Conservation (phyloP, 2,888 invertebrate species). For the Julus scanicus region DNA sequence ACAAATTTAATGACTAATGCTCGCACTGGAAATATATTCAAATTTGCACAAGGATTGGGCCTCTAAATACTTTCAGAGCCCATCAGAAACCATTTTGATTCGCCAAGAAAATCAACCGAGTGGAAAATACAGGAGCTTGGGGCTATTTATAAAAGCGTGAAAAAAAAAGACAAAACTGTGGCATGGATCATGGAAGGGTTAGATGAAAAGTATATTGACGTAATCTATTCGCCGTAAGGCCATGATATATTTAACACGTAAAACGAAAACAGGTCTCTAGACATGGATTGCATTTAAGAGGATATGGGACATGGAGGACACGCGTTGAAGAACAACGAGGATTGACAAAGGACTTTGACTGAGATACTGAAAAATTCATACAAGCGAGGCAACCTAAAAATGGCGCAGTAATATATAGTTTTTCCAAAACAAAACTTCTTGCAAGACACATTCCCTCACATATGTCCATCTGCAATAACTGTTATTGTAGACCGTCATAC, state of each 20-base stretch:
- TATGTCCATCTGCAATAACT: not conserved
- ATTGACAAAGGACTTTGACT: not conserved
- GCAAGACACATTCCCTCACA: not conserved
- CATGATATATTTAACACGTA: not conserved
- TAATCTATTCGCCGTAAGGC: not conserved
- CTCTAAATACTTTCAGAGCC: not conserved
- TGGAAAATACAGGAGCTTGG: not conserved
- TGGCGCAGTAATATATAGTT: not conserved
- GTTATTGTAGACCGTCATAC: not conserved
- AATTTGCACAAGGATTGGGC: not conserved
- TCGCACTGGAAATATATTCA: not conserved
- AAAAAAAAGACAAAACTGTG: not conserved
- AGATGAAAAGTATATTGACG: not conserved
- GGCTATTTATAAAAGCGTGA: conserved; percentile 16
- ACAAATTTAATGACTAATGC: not conserved
- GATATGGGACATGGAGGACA: not conserved
- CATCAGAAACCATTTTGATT: not conserved
- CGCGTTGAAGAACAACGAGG: not conserved
- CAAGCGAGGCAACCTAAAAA: not conserved
- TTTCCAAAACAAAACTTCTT: not conserved
- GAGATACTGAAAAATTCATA: not conserved
- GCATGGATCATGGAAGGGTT: conserved; percentile 3
- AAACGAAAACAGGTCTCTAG: not conserved
- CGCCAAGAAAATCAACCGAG: not conserved
- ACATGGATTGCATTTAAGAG: not conserved